These are phyloP conservation scores for Glossophaga mutica DNA, from an alignment of 2,797 vertebrate species.

Conservation along the genomic window DNA sequence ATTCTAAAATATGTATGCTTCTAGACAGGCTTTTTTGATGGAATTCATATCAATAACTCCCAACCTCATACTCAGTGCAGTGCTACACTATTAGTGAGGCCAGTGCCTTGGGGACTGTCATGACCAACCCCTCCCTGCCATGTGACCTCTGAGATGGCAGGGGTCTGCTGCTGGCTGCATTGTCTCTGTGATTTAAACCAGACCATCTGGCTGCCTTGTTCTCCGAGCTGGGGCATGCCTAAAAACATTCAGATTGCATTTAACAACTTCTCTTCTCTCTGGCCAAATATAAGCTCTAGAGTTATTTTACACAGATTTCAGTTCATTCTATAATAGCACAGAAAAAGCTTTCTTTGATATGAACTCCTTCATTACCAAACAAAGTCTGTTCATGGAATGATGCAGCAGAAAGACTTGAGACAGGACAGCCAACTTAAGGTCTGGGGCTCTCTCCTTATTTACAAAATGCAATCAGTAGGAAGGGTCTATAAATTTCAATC, in stretches of 20 bases:
- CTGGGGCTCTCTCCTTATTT: background rate
- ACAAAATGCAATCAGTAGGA: background rate
- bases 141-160: background rate
- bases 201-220: slow-evolving; percentile 32
- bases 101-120: background rate
- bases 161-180: background rate
- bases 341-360: slow-evolving; percentile 39
- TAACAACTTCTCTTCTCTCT: slow-evolving; percentile 16
- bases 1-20: background rate
- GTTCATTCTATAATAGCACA: background rate
- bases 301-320: background rate
- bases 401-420: background rate
- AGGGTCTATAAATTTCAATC: background rate
- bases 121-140: background rate
- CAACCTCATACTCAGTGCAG: background rate
- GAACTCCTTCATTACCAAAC: slow-evolving; percentile 5
- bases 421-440: background rate
- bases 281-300: slow-evolving; percentile 1
- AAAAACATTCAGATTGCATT: slow-evolving; percentile 37
- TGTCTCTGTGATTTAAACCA: slow-evolving; percentile 61
- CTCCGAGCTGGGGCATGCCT: slow-evolving; percentile 2
- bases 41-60: background rate
- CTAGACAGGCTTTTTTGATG: background rate
- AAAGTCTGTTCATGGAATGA: background rate
- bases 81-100: background rate